Percentiles rank a stretch among this genome's conserved stretches.
phyloP scores from a whole-genome alignment of 2,888 invertebrate genomes.

The Ophonus ardosiacus region DNA sequence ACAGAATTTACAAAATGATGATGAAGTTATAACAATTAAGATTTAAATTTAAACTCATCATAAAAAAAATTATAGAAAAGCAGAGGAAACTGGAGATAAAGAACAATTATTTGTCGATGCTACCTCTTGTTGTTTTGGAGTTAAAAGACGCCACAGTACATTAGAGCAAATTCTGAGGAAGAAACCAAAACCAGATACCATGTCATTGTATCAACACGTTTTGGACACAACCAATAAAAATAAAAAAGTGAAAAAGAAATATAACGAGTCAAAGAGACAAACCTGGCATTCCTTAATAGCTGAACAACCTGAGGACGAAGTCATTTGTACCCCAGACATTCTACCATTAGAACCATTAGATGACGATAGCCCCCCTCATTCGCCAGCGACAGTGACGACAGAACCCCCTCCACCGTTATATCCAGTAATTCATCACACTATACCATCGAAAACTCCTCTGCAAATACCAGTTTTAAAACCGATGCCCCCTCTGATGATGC shows the following conservation, averaged over 20 bases:
- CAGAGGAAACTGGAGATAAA: conserved; percentile 14
- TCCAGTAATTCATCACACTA: too few species aligned
- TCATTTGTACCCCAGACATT: conserved; percentile 82
- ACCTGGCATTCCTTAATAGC: conserved; percentile 16
- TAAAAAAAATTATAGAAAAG: conserved; percentile 23
- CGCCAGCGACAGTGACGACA: conserved; percentile 19
- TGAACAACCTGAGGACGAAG: conserved; percentile 74
- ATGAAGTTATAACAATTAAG: neutral
- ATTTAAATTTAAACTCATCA: neutral
- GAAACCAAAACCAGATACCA: neutral
- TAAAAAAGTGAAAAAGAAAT: neutral
- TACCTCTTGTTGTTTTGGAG: conserved; percentile 27
- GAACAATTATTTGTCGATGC: conserved; percentile 21
- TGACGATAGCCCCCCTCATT: conserved; percentile 64
- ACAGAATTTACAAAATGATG: too few species aligned
- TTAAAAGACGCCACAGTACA: conserved; percentile 18
- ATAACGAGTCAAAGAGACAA: neutral
- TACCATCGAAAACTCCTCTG: too few species aligned
- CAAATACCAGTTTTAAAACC: neutral
- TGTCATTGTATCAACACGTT: neutral
- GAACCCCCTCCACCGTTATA: neutral
- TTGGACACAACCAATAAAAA: neutral
- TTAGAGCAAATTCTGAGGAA: conserved; percentile 3
- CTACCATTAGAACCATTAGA: conserved; percentile 64
- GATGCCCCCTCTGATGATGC: neutral